These are phyloP conservation scores for Ichneumoninae sp. DNA, from an alignment of 2,888 invertebrate species.

Conservation along the genomic window DNA sequence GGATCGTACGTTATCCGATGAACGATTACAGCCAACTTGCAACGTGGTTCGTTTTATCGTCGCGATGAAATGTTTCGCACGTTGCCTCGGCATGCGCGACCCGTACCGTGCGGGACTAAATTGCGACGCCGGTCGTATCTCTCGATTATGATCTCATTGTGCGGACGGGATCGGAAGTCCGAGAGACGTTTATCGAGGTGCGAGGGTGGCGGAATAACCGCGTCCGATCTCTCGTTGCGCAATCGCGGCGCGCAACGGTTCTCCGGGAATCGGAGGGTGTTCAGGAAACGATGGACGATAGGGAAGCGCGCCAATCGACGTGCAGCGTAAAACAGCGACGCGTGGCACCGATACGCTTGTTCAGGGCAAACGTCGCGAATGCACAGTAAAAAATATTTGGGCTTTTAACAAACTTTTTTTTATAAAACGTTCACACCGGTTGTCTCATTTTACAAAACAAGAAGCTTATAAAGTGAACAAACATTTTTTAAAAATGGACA, in stretches of 20 bases:
- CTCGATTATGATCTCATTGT: neutral
- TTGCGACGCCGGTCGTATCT: neutral
- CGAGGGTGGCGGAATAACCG: constrained; percentile 37
- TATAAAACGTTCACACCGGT: too few species aligned
- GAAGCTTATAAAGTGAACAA: too few species aligned
- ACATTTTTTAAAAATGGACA: too few species aligned
- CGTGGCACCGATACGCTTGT: neutral
- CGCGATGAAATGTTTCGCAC: neutral
- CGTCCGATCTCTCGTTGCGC: constrained; percentile 43
- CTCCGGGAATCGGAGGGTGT: constrained; percentile 46
- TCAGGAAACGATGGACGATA: constrained; percentile 47
- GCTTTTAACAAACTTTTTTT: neutral
- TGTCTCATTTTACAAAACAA: too few species aligned
- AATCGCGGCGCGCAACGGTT: constrained; percentile 10
- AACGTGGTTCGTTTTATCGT: constrained; percentile 19
- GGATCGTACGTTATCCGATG: constrained; percentile 54
- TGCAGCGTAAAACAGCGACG: neutral
- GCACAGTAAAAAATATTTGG: neutral
- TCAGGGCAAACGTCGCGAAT: neutral
- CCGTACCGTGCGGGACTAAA: neutral
- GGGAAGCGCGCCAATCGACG: constrained; percentile 7
- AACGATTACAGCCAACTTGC: constrained; percentile 21
- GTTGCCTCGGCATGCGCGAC: neutral
- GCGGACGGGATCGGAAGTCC: constrained; percentile 6
- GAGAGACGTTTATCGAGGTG: constrained; percentile 21